These are phyloP conservation scores for Erpornis zantholeuca DNA, from an alignment of 2,113 vertebrate species.

Conservation along the genomic window DNA sequence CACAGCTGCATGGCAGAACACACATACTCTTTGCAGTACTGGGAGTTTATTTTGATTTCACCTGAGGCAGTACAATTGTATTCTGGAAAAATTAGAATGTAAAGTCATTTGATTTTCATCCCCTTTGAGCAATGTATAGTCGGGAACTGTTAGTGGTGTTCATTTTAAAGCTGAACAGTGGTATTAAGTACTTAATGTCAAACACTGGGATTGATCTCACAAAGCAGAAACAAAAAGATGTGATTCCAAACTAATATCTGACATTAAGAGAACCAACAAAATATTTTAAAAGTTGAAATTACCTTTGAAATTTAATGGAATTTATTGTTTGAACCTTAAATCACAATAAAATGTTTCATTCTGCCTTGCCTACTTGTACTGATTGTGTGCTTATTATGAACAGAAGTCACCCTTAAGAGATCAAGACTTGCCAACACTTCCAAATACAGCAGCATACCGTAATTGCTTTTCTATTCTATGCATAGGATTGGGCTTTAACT, in stretches of 20 bases:
- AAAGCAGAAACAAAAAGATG: not conserved
- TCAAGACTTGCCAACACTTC: not conserved
- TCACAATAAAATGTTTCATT: not conserved
- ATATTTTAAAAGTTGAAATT: not conserved
- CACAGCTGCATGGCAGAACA: not conserved
- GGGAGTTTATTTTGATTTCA: constrained; percentile 11
- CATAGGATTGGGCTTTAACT: not conserved
- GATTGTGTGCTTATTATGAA: not conserved
- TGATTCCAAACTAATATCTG: not conserved
- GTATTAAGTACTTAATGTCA: not conserved
- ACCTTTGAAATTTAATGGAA: not conserved
- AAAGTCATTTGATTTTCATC: not conserved
- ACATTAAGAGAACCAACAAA: not conserved
- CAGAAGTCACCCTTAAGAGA: not conserved
- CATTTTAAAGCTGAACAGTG: not conserved
- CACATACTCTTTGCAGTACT: not conserved
- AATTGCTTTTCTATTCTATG: not conserved
- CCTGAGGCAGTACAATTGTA: not conserved
- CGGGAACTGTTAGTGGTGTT: not conserved
- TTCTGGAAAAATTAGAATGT: not conserved
- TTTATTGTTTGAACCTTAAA: not conserved
- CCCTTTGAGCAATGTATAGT: not conserved
- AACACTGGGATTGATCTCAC: not conserved
- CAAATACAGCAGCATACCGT: not conserved
- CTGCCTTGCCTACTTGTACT: not conserved